Evolutionary conservation across 2,888 invertebrate species (phyloP), one percentile per base, ranked within the genome.

Genomic region (Trissolcus japonicus): DNA sequence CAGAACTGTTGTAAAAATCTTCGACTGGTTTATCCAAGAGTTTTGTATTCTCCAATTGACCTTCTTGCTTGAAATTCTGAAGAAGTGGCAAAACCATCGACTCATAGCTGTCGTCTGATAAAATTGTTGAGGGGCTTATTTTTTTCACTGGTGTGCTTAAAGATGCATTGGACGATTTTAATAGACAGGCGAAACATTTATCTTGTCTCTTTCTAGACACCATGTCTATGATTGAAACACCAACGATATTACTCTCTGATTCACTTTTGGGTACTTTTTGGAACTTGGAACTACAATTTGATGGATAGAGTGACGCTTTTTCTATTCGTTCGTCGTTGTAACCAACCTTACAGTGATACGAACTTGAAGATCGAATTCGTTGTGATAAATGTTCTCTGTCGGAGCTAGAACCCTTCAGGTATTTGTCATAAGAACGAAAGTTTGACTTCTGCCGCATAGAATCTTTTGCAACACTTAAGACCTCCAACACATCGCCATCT

Each of bases 161-260:
- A n/a, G n/a, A 7, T 14, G 46, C 1, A 19, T 76, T 51, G 0
- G 80, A 72, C 13, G 86, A 78, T 67, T 82, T 83, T 63, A 83
- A 78, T 75, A 89, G 80, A 68, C 89, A 89, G 11, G 86, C 80
- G 7, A 87, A 74, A 69, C 89, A 89, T 66, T 83, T 86, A 62
- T 89, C 88, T 3, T 73, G 57, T 16, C 81, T 83, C 40, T 73
- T 82, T 68, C 88, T 81, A 0, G 82, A 81, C 53, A 82, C 83
- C 14, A 85, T 79, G n/a, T 80, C 80, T 6, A 86, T 73, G 43
- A 62, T 69, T 1, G 88, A 88, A 16, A 89, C 82, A 4, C 76
- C 72, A 7, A 71, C 63, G 11, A 87, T 19, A n/a, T 13, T 17
- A 3, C 29, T 21, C 13, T 35, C 25, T 25, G 25, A 11, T 35